Evolutionary conservation across 1,140 invertebrate genomes (phyloP).

Genomic region (Araneus ventricosus): DNA sequence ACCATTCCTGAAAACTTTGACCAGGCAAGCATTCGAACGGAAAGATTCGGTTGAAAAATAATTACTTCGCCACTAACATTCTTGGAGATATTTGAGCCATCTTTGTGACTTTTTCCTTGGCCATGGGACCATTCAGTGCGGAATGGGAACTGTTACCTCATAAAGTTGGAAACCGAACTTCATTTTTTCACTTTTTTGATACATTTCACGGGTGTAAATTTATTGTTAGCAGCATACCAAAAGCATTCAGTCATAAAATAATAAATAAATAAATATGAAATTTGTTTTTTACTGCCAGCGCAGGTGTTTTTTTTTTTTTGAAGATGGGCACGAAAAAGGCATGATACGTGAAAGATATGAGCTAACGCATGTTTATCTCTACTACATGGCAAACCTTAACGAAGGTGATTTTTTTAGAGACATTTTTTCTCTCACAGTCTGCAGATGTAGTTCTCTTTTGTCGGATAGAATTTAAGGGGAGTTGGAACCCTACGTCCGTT

Average conservation of each 20-base stretch:
- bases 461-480: no score
- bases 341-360: no score
- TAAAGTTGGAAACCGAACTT: background rate
- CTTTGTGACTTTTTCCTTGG: background rate
- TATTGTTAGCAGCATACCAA: background rate
- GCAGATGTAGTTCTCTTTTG: background rate
- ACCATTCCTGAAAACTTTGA: background rate
- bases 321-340: no score
- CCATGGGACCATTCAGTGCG: slow-evolving; percentile 12
- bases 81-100: slow-evolving; percentile 9
- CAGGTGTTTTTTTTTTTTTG: no score
- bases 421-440: background rate
- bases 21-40: background rate
- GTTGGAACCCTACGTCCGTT: no score
- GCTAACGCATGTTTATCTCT: no score
- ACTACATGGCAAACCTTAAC: no score
- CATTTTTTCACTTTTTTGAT: background rate
- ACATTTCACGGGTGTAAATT: background rate
- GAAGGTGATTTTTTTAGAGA: no score
- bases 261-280: background rate
- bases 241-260: background rate
- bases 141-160: slow-evolving; percentile 1
- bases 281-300: background rate
- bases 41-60: background rate
- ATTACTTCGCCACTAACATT: background rate